Evolutionary conservation across 2,888 invertebrate genomes (phyloP).

Genomic region (Pilophorus perplexus): DNA sequence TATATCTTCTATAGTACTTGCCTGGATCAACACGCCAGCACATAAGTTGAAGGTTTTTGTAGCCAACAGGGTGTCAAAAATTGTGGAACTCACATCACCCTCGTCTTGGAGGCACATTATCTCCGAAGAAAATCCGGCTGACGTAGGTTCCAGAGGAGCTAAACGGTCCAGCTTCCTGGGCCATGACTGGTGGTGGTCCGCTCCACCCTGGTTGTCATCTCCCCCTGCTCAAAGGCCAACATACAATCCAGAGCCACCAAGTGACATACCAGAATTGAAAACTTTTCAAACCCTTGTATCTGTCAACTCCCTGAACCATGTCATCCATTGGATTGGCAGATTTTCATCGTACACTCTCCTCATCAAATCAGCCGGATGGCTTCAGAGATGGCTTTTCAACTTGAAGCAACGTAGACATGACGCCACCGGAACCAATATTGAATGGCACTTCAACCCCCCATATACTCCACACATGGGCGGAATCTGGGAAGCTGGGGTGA

Average conservation of each 20-base stretch:
- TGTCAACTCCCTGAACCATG: neutral
- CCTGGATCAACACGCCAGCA: slow-evolving; percentile 4
- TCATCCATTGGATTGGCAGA: neutral
- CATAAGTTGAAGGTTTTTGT: slow-evolving; percentile 29
- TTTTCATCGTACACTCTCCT: neutral
- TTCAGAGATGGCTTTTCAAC: neutral
- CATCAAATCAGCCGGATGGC: slow-evolving; percentile 16
- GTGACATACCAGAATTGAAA: slow-evolving; percentile 1
- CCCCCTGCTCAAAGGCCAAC: neutral
- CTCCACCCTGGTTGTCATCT: neutral
- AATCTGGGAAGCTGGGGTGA: slow-evolving; percentile 50
- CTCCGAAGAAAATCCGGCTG: slow-evolving; percentile 16
- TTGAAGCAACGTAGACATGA: slow-evolving; percentile 12
- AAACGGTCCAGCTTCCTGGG: neutral
- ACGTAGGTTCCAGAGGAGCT: slow-evolving; percentile 17
- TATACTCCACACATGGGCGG: slow-evolving; percentile 50
- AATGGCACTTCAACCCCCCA: slow-evolving; percentile 46
- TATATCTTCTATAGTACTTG: slow-evolving; percentile 48
- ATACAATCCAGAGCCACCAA: neutral
- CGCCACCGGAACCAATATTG: slow-evolving; percentile 36
- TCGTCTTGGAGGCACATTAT: slow-evolving; percentile 4
- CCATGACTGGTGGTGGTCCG: slow-evolving; percentile 10
- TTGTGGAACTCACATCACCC: neutral
- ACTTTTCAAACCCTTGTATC: neutral
- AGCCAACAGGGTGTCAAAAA: slow-evolving; percentile 20